phyloP scores from a whole-genome alignment of 2,113 vertebrate species.

The Collichthys lucidus region DNA sequence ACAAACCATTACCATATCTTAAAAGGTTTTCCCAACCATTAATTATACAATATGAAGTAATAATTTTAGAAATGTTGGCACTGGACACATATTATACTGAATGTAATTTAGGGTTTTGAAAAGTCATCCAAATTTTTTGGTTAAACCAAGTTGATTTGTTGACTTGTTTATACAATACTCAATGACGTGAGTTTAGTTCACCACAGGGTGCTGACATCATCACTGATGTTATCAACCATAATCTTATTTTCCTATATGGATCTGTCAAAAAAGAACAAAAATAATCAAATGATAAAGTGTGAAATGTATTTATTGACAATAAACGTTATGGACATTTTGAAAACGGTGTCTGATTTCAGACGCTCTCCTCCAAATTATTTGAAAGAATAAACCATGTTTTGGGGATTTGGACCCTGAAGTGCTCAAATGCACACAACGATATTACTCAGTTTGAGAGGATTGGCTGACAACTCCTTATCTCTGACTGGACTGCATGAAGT shows the following conservation, averaged over 20 bases:
- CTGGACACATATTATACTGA: too few species aligned
- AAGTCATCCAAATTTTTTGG: too few species aligned
- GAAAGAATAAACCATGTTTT: background rate
- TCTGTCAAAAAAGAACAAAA: background rate
- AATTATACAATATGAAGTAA: too few species aligned
- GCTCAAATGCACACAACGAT: background rate
- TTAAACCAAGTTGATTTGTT: too few species aligned
- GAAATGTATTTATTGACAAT: too few species aligned
- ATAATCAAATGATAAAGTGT: too few species aligned
- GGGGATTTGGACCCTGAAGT: background rate
- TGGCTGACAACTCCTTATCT: background rate
- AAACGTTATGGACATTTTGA: too few species aligned
- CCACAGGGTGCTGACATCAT: background rate
- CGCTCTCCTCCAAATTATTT: background rate
- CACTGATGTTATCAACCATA: background rate
- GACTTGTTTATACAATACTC: background rate
- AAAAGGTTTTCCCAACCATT: too few species aligned
- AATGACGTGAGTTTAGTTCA: background rate
- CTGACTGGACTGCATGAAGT: background rate
- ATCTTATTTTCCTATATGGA: background rate
- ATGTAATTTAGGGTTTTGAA: too few species aligned
- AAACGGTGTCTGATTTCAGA: background rate
- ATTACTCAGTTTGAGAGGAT: background rate
- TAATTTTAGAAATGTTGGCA: too few species aligned
- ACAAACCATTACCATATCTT: too few species aligned